phyloP scores from a whole-genome alignment of 2,797 vertebrate species.

The Anguilla marmorata region DNA sequence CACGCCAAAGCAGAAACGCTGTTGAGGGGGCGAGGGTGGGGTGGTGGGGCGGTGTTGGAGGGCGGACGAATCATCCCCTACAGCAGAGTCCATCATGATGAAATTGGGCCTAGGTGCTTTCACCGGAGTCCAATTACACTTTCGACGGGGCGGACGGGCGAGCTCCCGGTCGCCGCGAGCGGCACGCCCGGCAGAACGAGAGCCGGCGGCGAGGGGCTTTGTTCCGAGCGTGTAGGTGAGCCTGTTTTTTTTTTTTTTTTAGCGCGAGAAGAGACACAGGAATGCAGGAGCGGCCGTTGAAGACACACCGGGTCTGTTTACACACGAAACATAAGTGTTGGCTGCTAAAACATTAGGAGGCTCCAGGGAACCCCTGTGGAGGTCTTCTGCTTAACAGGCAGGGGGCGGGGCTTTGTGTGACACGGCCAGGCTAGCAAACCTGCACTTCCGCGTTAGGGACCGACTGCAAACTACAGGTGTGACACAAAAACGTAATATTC shows the following conservation, averaged over 20 bases:
- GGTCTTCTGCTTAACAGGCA: neutral
- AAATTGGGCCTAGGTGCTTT: slow-evolving; percentile 37
- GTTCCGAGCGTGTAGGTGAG: slow-evolving; percentile 26
- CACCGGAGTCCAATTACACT: slow-evolving; percentile 35
- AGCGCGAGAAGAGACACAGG: neutral
- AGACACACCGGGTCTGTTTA: slow-evolving; percentile 9
- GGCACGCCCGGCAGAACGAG: neutral
- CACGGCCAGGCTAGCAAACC: neutral
- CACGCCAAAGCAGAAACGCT: slow-evolving; percentile 14
- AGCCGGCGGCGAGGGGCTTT: slow-evolving; percentile 11
- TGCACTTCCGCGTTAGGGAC: neutral
- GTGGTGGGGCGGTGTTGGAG: neutral
- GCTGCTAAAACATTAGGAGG: neutral
- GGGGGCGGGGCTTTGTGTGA: neutral
- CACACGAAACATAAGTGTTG: neutral
- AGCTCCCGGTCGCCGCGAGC: neutral
- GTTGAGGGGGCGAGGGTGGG: neutral
- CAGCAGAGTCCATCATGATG: slow-evolving; percentile 22
- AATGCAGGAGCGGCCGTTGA: slow-evolving; percentile 20
- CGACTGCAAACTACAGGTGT: neutral
- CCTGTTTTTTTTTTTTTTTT: neutral
- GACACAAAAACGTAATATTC: neutral
- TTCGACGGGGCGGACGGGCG: neutral
- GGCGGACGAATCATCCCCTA: neutral
- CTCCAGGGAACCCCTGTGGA: neutral